A percentile compares a stretch with the other conserved stretches of the same genome.
Evolutionary conservation across 2,888 invertebrate genomes (phyloP).

Genomic region (Uropetala carovei): DNA sequence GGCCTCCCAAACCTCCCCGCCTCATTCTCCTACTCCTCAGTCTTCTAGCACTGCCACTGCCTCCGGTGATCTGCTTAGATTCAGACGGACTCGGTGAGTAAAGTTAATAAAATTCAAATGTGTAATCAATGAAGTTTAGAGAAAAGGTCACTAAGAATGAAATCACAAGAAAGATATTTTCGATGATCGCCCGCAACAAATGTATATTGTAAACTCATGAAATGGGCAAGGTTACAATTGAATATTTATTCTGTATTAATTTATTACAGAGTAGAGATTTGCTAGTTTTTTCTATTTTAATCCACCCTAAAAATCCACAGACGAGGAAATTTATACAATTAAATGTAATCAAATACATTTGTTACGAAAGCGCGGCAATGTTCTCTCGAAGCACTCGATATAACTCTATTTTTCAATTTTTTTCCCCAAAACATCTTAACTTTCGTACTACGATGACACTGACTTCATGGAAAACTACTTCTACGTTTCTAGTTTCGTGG

Average conservation of each 20-base stretch:
- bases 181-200: neutral
- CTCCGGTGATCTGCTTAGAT: conserved; percentile 19
- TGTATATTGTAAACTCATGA: neutral
- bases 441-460: neutral
- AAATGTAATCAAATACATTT: no score
- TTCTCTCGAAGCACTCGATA: no score
- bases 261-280: no score
- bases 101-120: neutral
- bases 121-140: neutral
- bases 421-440: no score
- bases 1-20: conserved; percentile 36
- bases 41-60: neutral
- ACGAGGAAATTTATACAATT: no score
- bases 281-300: no score
- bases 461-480: neutral
- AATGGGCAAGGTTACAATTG: neutral
- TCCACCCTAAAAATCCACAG: no score
- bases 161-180: no score
- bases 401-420: no score
- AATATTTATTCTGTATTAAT: neutral
- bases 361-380: no score
- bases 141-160: neutral
- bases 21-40: conserved; percentile 38
- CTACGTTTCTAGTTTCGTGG: conserved; percentile 34
- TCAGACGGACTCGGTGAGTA: conserved; percentile 25